Evolutionary conservation across 2,888 invertebrate species (phyloP).

Genomic region (Brachyptera putata): DNA sequence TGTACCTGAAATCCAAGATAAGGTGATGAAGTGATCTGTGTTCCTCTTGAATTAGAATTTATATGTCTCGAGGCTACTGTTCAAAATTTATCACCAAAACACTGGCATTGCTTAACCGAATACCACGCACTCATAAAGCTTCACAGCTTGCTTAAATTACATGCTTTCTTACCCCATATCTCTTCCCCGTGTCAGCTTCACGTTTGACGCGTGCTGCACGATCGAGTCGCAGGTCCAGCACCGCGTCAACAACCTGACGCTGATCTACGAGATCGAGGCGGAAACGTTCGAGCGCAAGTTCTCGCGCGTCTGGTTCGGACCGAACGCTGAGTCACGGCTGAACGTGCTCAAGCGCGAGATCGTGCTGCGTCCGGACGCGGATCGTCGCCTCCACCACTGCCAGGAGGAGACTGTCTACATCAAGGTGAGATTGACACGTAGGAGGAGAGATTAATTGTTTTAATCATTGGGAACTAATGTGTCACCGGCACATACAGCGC

Average conservation of each 20-base stretch:
- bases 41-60: no score
- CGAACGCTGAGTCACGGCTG: conserved; percentile 36
- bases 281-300: conserved; percentile 73
- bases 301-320: conserved; percentile 74
- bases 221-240: conserved; percentile 56
- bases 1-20: no score
- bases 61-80: no score
- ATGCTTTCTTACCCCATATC: no score
- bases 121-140: no score
- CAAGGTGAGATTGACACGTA: conserved; percentile 48
- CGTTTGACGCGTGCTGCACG: conserved; percentile 75
- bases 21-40: no score
- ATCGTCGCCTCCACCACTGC: conserved; percentile 52
- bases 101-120: no score
- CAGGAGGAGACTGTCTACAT: conserved; percentile 77
- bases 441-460: not conserved
- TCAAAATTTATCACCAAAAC: no score
- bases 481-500: no score
- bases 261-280: conserved; percentile 75
- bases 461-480: no score
- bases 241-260: conserved; percentile 44
- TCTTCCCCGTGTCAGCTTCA: conserved; percentile 58
- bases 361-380: conserved; percentile 40
- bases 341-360: conserved; percentile 38
- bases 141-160: no score